Base-by-base conservation (phyloP, 2,888 invertebrate species). In the Parnassius orleans region DNA sequence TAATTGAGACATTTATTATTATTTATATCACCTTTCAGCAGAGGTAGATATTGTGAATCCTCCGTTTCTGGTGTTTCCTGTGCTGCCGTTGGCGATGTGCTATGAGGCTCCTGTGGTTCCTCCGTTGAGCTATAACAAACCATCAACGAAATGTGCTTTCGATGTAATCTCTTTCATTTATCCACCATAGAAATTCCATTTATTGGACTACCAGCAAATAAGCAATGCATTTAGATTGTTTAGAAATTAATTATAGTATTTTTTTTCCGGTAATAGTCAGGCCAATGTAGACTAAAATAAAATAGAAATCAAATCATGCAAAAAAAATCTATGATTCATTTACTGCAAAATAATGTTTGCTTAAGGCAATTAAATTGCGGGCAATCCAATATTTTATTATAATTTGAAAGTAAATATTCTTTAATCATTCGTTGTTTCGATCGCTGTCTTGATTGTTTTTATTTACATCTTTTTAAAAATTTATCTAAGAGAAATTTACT, bases 41-140 rank as follows among this genome's bases (percentile, higher is more conserved):
- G 91, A 91, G 79, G 91, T 89, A 81, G 91, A 91, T 76, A 91
- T 89, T 77, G 87, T 87, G 77, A 91, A 90, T 86, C 90, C 85
- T 84, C 87, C 74, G 70, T 76, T 77, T 84, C 86, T 68, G 76
- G 76, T 65, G 72, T 76, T 75, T 83, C 82, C 79, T 70, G 78
- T 66, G 78, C 81, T 84, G 79, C 89, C 89, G 87, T 81, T 80
- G 77, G 88, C 88, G 84, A 76, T 84, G 73, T 90, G 91, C 89
- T 91, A 91, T 89, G 90, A 90, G 73, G 84, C 69, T 72, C 83
- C 81, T 83, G 81, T 79, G 71, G 86, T 75, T 84, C 90, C 90
- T 84, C 90, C 90, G 76, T 89, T 86, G 84, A 80, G 85, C 90
- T 89, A 83, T 51, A 86, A 86, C 60, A 66, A 57, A 33, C 11